These are phyloP conservation scores for Phocides pigmalion DNA, from an alignment of 1,140 invertebrate genomes.

Conservation along the genomic window DNA sequence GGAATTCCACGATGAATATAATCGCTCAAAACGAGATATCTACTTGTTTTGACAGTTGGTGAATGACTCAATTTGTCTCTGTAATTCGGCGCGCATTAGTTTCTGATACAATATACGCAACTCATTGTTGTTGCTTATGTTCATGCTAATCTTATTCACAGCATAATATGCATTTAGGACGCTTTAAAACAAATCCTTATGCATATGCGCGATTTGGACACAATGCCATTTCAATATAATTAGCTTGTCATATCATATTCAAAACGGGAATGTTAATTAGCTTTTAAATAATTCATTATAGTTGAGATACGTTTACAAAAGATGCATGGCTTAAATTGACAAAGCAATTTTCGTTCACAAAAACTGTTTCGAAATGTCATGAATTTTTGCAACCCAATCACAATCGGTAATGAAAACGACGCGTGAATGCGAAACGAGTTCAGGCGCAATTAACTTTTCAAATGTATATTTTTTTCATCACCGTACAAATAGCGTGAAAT, in stretches of 20 bases:
- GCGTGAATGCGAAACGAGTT: constrained; percentile 31
- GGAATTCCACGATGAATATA: constrained; percentile 25
- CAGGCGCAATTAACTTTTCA: constrained; percentile 34
- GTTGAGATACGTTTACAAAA: constrained; percentile 10
- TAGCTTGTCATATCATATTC: constrained; percentile 34
- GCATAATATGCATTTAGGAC: constrained; percentile 56
- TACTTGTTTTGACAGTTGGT: constrained; percentile 44
- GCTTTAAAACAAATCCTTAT: constrained; percentile 61
- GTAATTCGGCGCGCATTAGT: constrained; percentile 25
- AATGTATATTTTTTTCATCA: constrained; percentile 33
- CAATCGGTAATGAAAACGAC: constrained; percentile 35
- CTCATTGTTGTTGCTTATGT: constrained; percentile 52
- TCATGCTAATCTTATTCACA: constrained; percentile 62
- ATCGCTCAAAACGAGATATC: constrained; percentile 38
- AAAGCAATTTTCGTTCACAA: constrained; percentile 24
- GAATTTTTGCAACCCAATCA: constrained; percentile 35
- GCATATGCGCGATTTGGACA: constrained; percentile 57
- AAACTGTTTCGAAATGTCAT: constrained; percentile 30
- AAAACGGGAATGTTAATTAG: constrained; percentile 23
- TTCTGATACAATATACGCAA: constrained; percentile 33
- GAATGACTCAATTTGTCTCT: constrained; percentile 58
- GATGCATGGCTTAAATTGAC: constrained; percentile 30
- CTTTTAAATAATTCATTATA: constrained; percentile 22
- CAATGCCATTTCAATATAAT: constrained; percentile 44
- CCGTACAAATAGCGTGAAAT: constrained; percentile 5